A percentile compares a stretch with the other conserved stretches of the same genome.
phyloP scores from a whole-genome alignment of 2,888 invertebrate species.

The Drosophila neutralis region DNA sequence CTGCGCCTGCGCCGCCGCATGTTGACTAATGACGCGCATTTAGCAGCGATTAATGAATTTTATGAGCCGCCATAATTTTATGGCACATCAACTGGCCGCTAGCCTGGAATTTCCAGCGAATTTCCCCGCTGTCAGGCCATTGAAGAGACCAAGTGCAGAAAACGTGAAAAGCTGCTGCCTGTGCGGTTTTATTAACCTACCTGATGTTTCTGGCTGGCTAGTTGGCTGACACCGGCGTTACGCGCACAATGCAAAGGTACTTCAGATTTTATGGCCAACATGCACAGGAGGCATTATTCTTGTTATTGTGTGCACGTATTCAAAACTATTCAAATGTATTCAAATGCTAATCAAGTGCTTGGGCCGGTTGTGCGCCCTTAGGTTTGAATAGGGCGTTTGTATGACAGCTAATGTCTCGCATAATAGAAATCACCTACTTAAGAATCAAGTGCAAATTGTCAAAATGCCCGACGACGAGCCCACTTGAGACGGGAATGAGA shows the following conservation, averaged over 20 bases:
- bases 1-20: constrained; percentile 57
- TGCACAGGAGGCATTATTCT: constrained; percentile 1
- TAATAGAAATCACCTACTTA: constrained; percentile 81
- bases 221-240: constrained; percentile 70
- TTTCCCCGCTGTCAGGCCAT: constrained; percentile 67
- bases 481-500: constrained; percentile 58
- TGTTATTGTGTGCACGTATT: constrained; percentile 4
- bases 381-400: constrained; percentile 80
- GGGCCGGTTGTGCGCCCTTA: constrained; percentile 54
- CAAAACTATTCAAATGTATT: constrained; percentile 36
- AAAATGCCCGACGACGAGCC: constrained; percentile 36
- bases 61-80: constrained; percentile 78
- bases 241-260: constrained; percentile 64
- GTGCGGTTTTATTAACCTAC: constrained; percentile 70
- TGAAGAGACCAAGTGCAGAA: constrained; percentile 37
- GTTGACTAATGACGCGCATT: constrained; percentile 81
- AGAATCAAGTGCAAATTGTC: constrained; percentile 79
- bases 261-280: constrained; percentile 71
- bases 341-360: constrained; percentile 75
- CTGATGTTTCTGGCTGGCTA: constrained; percentile 18
- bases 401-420: constrained; percentile 80
- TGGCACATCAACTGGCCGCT: constrained; percentile 71
- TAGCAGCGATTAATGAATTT: constrained; percentile 80
- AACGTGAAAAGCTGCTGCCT: constrained; percentile 51
- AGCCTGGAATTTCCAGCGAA: constrained; percentile 69